A percentile compares a stretch with the other conserved stretches of the same genome.
phyloP scores from a whole-genome alignment of 2,888 invertebrate species.

The Melikaiella ostensackeni region DNA sequence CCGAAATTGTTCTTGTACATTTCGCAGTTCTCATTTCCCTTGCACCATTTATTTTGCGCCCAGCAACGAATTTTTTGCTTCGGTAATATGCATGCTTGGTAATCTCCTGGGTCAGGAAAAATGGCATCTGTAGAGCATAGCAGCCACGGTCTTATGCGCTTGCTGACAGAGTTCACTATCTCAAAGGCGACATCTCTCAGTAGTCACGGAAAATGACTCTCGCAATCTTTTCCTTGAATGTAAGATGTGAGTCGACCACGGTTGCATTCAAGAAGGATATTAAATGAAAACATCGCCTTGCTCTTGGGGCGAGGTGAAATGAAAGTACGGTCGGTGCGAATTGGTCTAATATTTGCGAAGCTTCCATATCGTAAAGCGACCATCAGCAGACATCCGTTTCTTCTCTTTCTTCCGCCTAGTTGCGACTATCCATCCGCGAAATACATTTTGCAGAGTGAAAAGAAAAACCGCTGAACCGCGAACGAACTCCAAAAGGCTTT shows the following conservation, averaged over 20 bases:
- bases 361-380: constrained; percentile 74
- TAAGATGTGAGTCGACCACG: constrained; percentile 60
- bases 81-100: constrained; percentile 34
- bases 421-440: constrained; percentile 19
- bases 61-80: constrained; percentile 32
- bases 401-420: constrained; percentile 9
- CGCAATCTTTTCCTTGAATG: constrained; percentile 73
- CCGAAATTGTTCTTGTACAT: constrained; percentile 10
- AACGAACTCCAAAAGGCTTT: constrained; percentile 17
- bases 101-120: constrained; percentile 37
- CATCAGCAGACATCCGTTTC: constrained; percentile 62
- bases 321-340: constrained; percentile 51
- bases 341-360: constrained; percentile 73
- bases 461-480: constrained; percentile 24
- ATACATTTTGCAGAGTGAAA: constrained; percentile 40
- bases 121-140: constrained; percentile 11
- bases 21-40: constrained; percentile 28
- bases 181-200: constrained; percentile 74
- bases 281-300: constrained; percentile 75
- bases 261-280: constrained; percentile 70
- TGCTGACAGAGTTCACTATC: constrained; percentile 61
- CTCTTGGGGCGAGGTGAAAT: constrained; percentile 42
- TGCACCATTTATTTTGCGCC: constrained; percentile 19
- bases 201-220: constrained; percentile 75
- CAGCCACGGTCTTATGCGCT: neutral